These are phyloP conservation scores for Tokudaia tokunoshimensis DNA, from an alignment of 2,797 vertebrate species.

Conservation along the genomic window DNA sequence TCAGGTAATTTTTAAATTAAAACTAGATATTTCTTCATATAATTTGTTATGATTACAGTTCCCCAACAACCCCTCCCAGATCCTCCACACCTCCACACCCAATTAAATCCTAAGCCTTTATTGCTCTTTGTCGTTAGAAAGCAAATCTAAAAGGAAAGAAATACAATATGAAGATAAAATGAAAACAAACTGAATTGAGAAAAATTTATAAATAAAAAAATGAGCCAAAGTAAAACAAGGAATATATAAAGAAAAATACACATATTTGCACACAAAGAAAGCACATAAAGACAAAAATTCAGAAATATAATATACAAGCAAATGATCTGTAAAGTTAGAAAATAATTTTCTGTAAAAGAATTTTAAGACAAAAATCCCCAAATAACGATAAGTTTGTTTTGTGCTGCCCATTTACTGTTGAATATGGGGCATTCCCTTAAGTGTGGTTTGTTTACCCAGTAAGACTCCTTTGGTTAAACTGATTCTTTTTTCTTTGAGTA, in stretches of 20 bases:
- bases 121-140: not conserved
- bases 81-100: not conserved
- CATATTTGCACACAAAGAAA: not conserved
- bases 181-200: not conserved
- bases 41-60: too few species aligned
- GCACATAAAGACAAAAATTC: not conserved
- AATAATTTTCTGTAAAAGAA: not conserved
- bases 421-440: not conserved
- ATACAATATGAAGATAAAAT: not conserved
- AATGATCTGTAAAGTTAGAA: not conserved
- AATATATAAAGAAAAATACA: not conserved
- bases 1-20: not conserved
- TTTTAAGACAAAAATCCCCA: not conserved
- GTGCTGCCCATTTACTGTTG: not conserved
- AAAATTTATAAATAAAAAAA: not conserved
- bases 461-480: not conserved
- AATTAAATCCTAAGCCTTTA: not conserved
- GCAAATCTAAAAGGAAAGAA: not conserved
- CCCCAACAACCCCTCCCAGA: not conserved
- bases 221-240: too few species aligned
- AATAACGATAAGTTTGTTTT: not conserved
- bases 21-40: not conserved
- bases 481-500: not conserved
- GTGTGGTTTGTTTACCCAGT: not conserved
- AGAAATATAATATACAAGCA: not conserved